Evolutionary conservation across 1,140 invertebrate genomes (phyloP).

Genomic region (Delia radicum): DNA sequence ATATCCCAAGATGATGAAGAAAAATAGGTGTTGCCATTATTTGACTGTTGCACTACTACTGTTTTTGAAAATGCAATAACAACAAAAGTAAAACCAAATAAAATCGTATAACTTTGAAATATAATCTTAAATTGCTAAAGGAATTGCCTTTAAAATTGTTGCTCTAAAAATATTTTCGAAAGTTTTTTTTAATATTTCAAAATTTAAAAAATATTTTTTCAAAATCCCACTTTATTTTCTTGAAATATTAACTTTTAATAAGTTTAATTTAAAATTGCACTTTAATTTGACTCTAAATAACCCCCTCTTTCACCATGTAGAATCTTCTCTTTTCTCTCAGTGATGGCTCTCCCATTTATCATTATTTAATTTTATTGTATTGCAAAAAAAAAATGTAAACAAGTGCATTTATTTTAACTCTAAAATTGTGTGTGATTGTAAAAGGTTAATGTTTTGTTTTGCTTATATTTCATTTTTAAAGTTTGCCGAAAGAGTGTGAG

Average conservation of each 20-base stretch:
- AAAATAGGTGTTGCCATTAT: slow-evolving; percentile 27
- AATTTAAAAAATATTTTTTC: not conserved
- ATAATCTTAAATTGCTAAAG: no score
- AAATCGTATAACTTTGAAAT: not conserved
- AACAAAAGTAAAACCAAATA: not conserved
- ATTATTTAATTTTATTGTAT: not conserved
- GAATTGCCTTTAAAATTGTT: no score
- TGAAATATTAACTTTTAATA: not conserved
- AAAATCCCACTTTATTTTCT: not conserved
- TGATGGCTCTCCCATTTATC: not conserved
- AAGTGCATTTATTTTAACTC: slow-evolving; percentile 1
- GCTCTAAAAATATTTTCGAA: no score
- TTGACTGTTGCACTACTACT: slow-evolving; percentile 20
- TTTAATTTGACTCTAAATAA: not conserved
- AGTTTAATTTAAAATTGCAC: not conserved
- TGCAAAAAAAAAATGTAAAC: not conserved
- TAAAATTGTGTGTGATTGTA: not conserved
- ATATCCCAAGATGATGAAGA: slow-evolving; percentile 16
- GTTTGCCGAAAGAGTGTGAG: not conserved
- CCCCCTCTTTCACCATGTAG: not conserved
- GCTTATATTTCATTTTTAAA: slow-evolving; percentile 25
- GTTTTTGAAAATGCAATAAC: not conserved
- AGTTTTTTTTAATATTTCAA: no score
- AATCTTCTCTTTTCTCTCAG: not conserved
- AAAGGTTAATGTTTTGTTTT: slow-evolving; percentile 27